Conservation (phyloP, 2,888 invertebrate species). For the Trissolcus brochymenae region DNA sequence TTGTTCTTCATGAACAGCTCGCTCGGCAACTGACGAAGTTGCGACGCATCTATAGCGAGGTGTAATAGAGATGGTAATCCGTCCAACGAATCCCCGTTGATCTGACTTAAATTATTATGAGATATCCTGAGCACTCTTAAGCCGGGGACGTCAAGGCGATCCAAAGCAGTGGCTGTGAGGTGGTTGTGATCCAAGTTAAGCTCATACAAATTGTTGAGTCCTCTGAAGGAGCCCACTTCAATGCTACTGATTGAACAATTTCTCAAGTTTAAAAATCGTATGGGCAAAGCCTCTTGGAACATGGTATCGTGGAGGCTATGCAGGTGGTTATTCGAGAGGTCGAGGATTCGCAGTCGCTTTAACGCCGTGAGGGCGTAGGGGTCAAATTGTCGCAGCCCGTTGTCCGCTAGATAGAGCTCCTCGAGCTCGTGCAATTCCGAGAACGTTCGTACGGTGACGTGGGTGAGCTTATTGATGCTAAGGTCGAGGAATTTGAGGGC, state of each 20-base stretch:
- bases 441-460: slow-evolving; percentile 85
- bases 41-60: slow-evolving; percentile 83
- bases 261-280: slow-evolving; percentile 84
- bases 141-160: slow-evolving; percentile 85
- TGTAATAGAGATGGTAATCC: slow-evolving; percentile 87
- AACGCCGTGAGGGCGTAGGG: slow-evolving; percentile 86
- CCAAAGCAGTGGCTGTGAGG: slow-evolving; percentile 83
- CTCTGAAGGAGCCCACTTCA: slow-evolving; percentile 84
- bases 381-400: slow-evolving; percentile 83
- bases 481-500: slow-evolving; percentile 88
- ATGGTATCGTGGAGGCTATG: slow-evolving; percentile 84
- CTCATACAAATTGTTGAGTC: slow-evolving; percentile 85
- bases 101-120: slow-evolving; percentile 86
- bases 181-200: slow-evolving; percentile 87
- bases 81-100: slow-evolving; percentile 84
- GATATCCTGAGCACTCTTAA: slow-evolving; percentile 85
- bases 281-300: slow-evolving; percentile 85
- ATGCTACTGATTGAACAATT: slow-evolving; percentile 88
- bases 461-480: slow-evolving; percentile 85
- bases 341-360: slow-evolving; percentile 85
- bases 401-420: slow-evolving; percentile 87
- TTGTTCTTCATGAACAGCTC: slow-evolving; percentile 87
- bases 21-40: slow-evolving; percentile 83
- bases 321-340: slow-evolving; percentile 88
- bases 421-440: slow-evolving; percentile 87